A percentile compares a stretch with the other conserved stretches of the same genome.
Conservation (phyloP, 2,113 vertebrate genomes). For the Rhinolophus ferrumequinum region DNA sequence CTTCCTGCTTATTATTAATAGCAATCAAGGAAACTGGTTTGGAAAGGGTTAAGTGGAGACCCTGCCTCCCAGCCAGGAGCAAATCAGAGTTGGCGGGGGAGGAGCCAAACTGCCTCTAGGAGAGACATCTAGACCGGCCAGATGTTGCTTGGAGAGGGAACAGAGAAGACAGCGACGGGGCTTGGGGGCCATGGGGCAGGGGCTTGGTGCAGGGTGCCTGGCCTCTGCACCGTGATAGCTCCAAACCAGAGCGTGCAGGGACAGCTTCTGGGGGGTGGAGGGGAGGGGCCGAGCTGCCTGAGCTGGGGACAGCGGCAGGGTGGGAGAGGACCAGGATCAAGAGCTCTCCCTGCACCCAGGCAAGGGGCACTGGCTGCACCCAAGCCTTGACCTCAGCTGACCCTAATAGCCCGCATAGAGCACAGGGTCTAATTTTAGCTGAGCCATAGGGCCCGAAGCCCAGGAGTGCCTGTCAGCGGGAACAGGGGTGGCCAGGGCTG, state of each 20-base stretch:
- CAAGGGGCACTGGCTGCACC: neutral
- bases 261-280: neutral
- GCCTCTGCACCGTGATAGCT: neutral
- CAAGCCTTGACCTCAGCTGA: slow-evolving; percentile 48
- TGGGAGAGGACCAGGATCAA: neutral
- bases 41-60: slow-evolving; percentile 73
- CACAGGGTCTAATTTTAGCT: slow-evolving; percentile 65
- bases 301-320: neutral
- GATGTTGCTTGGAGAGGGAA: slow-evolving; percentile 22
- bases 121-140: neutral
- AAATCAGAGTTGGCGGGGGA: slow-evolving; percentile 71
- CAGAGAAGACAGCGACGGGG: accelerated
- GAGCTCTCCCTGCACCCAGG: neutral
- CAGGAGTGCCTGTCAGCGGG: neutral
- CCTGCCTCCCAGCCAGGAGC: slow-evolving; percentile 56
- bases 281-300: neutral
- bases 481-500: neutral
- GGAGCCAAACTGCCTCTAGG: slow-evolving; percentile 56
- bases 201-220: neutral
- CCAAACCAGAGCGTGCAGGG: neutral
- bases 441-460: neutral
- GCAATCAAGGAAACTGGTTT: neutral
- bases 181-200: neutral
- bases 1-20: neutral
- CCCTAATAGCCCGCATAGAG: slow-evolving; percentile 7